Percentiles rank a stretch among this genome's conserved stretches.
Evolutionary conservation across 2,797 vertebrate species (phyloP).

Genomic region (Aldrovandia affinis): DNA sequence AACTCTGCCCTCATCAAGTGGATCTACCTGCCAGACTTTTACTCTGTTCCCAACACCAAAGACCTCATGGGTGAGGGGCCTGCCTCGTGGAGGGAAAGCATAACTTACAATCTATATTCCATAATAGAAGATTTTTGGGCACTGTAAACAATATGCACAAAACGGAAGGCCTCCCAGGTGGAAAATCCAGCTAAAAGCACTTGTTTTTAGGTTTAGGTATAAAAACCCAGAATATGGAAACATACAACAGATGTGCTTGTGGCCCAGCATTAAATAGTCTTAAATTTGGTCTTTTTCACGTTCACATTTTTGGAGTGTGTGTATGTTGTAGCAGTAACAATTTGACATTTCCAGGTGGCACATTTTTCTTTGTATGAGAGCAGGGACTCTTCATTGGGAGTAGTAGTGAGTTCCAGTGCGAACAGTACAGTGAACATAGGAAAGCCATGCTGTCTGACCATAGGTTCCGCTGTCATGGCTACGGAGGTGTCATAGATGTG

Average conservation of each 20-base stretch:
- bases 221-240: background rate
- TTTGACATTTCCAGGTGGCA: background rate
- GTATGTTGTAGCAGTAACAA: background rate
- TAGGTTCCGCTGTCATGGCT: background rate
- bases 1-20: conserved; percentile 92
- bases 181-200: background rate
- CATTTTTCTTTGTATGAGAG: background rate
- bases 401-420: background rate
- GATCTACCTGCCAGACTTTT: conserved; percentile 93
- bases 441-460: background rate
- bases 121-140: background rate
- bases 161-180: background rate
- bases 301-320: no score
- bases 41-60: conserved; percentile 81
- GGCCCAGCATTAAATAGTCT: no score
- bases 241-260: background rate
- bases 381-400: background rate
- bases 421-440: background rate
- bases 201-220: background rate
- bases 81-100: background rate
- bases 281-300: no score
- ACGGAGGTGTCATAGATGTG: background rate
- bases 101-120: background rate
- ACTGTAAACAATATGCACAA: background rate
- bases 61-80: conserved; percentile 88